A percentile compares a stretch with the other conserved stretches of the same genome.
These are phyloP conservation scores for Machaerirhynchus nigripectus DNA, from an alignment of 2,113 vertebrate species.

Conservation along the genomic window DNA sequence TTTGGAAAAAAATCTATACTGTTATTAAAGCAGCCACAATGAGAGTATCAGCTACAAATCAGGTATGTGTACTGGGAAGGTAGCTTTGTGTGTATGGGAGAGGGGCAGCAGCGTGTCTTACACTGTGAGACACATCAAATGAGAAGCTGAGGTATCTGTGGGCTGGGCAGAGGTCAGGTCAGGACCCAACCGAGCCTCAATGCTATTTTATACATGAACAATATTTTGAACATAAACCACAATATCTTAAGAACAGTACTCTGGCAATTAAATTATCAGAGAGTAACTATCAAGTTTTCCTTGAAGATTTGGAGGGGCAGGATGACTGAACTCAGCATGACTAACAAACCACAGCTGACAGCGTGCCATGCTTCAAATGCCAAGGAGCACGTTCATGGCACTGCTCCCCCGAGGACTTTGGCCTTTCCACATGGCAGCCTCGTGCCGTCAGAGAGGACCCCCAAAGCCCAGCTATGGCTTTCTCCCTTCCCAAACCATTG, in stretches of 20 bases:
- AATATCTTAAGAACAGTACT: conserved; percentile 1
- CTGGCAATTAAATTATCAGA: neutral
- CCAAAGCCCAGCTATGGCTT: neutral
- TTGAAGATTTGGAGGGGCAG: neutral
- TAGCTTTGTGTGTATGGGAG: neutral
- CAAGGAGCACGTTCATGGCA: neutral
- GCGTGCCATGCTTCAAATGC: neutral
- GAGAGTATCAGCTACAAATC: conserved; percentile 62
- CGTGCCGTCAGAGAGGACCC: neutral
- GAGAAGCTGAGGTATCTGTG: neutral
- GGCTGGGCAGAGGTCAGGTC: conserved; percentile 11
- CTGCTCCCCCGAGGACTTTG: neutral
- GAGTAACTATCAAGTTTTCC: neutral
- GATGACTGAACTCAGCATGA: neutral
- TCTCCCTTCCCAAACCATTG: neutral
- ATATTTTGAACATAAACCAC: neutral
- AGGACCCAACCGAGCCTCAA: neutral
- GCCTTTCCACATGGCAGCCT: neutral
- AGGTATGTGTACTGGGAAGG: conserved; percentile 16
- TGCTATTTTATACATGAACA: neutral
- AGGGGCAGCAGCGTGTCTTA: neutral
- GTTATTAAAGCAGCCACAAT: conserved; percentile 58
- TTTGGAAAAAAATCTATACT: conserved; percentile 40
- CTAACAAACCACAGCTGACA: neutral
- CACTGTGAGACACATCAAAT: neutral